These are phyloP conservation scores for Bombyx mandarina DNA, from an alignment of 1,140 invertebrate genomes.

Conservation along the genomic window DNA sequence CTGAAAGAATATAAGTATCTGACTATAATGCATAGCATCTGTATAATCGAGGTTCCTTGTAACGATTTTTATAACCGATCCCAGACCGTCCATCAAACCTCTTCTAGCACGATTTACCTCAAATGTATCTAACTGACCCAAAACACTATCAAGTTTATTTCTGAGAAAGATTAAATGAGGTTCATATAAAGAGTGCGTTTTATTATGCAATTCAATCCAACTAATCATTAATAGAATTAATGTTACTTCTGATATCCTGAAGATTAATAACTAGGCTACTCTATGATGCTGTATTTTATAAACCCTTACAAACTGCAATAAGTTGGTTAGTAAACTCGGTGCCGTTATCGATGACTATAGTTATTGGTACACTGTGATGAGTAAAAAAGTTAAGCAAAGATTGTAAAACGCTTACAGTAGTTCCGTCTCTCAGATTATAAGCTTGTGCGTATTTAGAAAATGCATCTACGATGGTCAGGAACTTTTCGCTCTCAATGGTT, in stretches of 20 bases:
- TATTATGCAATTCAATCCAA: too few relatives aligned
- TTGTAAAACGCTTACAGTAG: constrained; percentile 8
- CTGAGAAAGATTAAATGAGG: too few relatives aligned
- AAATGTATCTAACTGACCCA: background rate
- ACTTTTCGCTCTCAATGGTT: constrained; percentile 9
- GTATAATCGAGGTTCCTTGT: constrained; percentile 18
- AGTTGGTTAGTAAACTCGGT: constrained; percentile 15
- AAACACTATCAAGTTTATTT: too few relatives aligned
- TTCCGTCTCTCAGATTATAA: constrained; percentile 8
- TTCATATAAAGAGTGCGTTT: too few relatives aligned
- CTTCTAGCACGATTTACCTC: constrained; percentile 15
- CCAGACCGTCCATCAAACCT: constrained; percentile 19
- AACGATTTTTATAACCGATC: constrained; percentile 22
- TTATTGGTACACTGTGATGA: constrained; percentile 11
- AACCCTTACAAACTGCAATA: constrained; percentile 9
- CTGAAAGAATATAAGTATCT: constrained; percentile 12
- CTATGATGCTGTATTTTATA: constrained; percentile 11
- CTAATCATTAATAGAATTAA: too few relatives aligned
- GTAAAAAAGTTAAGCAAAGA: constrained; percentile 8
- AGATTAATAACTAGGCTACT: background rate
- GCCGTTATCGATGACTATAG: constrained; percentile 10
- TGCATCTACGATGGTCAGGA: constrained; percentile 9
- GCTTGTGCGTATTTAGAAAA: constrained; percentile 19
- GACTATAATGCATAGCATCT: constrained; percentile 18
- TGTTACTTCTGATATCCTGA: too few relatives aligned